phyloP scores from a whole-genome alignment of 2,797 vertebrate genomes.

The Pseudocheirus occidentalis region DNA sequence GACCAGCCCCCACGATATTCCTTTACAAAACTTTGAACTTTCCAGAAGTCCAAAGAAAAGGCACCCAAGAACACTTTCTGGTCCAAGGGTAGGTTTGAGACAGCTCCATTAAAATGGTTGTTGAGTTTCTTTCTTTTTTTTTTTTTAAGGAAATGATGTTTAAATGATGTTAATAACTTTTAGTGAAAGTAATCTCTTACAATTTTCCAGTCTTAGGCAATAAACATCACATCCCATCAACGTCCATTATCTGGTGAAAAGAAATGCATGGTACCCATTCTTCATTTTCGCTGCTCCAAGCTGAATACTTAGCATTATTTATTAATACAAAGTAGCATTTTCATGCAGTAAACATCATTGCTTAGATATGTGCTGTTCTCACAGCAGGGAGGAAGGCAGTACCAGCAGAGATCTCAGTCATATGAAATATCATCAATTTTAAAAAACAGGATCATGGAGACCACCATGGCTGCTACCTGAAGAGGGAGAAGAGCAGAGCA shows the following conservation, averaged over 20 bases:
- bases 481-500: background rate
- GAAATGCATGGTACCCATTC: background rate
- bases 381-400: background rate
- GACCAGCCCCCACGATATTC: background rate
- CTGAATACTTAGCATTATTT: background rate
- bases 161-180: background rate
- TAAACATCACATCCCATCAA: background rate
- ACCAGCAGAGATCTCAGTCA: too few species aligned
- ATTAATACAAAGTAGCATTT: background rate
- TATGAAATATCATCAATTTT: background rate
- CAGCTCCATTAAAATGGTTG: background rate
- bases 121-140: background rate
- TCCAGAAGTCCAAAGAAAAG: background rate
- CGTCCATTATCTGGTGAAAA: background rate
- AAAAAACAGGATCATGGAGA: slow-evolving; percentile 56
- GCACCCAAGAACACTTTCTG: background rate
- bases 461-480: slow-evolving; percentile 66
- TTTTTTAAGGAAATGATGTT: background rate
- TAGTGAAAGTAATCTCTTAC: background rate
- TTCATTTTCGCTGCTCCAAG: background rate
- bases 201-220: background rate
- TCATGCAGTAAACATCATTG: background rate
- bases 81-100: background rate
- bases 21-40: background rate
- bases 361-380: background rate